Base-by-base conservation (phyloP, 2,888 invertebrate species). In the Cenopis cana region DNA sequence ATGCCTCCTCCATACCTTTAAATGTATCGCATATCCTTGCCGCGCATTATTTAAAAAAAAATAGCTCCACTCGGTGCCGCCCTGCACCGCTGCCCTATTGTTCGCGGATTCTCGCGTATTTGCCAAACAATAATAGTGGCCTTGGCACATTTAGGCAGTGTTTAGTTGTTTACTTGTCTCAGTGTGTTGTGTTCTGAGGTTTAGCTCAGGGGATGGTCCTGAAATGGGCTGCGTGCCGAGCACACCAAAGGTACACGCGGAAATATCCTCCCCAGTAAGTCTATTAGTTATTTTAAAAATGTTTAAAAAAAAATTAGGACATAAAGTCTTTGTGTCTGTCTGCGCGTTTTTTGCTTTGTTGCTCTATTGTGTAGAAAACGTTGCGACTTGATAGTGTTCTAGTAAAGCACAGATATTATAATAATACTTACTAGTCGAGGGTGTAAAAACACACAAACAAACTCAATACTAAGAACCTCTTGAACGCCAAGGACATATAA, bases 201-300 rank as follows among this genome's bases (percentile, higher is more conserved):
- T 59, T 4, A 67, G 62, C 66, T 61, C 59, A 46, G 64, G 62
- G 67, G 75, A 74, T 76, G 78, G 82, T 82, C 69, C 78, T 83
- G 88, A 77, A 69, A 93, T 93, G 93, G 93, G 93, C 75, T 91
- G 92, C 74, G 81, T 87, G 78, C 81, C 84, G 69, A 90, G 91
- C 76, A 80, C 88, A 29, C 83, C 83, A 60, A 84, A 84, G 74
- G 77, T 83, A 52, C 78, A 81, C 41, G 83, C 78, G 46, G 79
- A 82, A 41, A 73, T 79, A 36, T 76, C 77, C 20, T 76, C 82
- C 18, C 61, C 77, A 52, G 89, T 90, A 68, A 83, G 89, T 80
- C 29, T 41, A 1, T 18, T 11, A n/a, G n/a, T n/a, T n/a, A 38
- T 38, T 1, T 29, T 4, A 29, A 29, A 4, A 29, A 29, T 29